A percentile compares a stretch with the other conserved stretches of the same genome.
Conservation (phyloP, 2,888 invertebrate genomes). For the Ptychoptera albimana region DNA sequence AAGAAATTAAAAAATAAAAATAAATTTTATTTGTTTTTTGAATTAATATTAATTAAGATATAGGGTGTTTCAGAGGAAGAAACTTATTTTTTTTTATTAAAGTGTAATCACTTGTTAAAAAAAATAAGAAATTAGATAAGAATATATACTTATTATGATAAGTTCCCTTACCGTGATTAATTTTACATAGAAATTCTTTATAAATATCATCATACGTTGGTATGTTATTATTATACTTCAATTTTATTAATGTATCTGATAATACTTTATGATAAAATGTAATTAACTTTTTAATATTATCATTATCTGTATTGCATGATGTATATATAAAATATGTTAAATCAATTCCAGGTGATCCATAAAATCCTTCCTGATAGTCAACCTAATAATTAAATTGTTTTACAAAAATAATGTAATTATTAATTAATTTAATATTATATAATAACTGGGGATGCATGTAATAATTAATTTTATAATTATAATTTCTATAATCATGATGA, state of each 20-base stretch:
- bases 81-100: too few relatives aligned
- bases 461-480: too few relatives aligned
- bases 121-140: too few relatives aligned
- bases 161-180: slow-evolving; percentile 15
- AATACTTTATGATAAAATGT: slow-evolving; percentile 15
- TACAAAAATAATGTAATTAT: not conserved
- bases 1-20: slow-evolving; percentile 3
- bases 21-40: too few relatives aligned
- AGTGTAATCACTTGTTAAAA: too few relatives aligned
- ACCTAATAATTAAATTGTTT: slow-evolving; percentile 12
- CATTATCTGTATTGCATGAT: slow-evolving; percentile 15
- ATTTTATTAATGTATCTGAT: slow-evolving; percentile 12
- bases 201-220: slow-evolving; percentile 18
- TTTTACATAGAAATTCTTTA: slow-evolving; percentile 16
- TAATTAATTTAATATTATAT: not conserved
- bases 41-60: too few relatives aligned
- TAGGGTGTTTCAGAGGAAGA: too few relatives aligned
- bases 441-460: too few relatives aligned
- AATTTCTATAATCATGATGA: too few relatives aligned
- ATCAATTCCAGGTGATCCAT: slow-evolving; percentile 22
- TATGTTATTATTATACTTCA: slow-evolving; percentile 15
- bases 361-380: slow-evolving; percentile 22
- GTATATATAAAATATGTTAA: slow-evolving; percentile 20
- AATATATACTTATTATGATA: too few relatives aligned
- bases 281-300: slow-evolving; percentile 15